phyloP scores from a whole-genome alignment of 1,140 invertebrate genomes.

The Diploscapter pachys region DNA sequence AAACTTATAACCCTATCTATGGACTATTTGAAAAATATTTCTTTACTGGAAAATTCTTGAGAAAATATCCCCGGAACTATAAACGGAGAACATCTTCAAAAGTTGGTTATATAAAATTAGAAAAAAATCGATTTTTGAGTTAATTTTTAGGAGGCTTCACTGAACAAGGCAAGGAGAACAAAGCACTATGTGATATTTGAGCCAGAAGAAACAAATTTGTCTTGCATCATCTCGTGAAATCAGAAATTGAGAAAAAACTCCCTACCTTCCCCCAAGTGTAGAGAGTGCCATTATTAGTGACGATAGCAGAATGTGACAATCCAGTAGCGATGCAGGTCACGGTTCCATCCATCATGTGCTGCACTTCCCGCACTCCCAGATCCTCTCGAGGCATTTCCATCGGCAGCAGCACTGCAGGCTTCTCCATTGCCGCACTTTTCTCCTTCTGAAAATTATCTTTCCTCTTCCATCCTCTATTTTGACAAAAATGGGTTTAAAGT shows the following conservation, averaged over 20 bases:
- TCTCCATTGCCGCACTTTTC: not conserved
- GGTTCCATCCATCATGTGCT: conserved; percentile 22
- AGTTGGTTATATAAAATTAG: not conserved
- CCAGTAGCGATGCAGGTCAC: conserved; percentile 18
- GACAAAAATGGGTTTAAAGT: not conserved
- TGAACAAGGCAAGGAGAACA: too few relatives aligned
- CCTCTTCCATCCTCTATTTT: not conserved
- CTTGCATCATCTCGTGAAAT: too few relatives aligned
- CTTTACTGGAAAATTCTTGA: too few relatives aligned
- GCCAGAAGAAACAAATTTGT: too few relatives aligned
- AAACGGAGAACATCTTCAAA: not conserved
- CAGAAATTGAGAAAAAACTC: not conserved
- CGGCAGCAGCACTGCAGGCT: conserved; percentile 6
- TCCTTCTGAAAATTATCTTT: not conserved
- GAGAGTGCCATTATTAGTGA: conserved; percentile 26
- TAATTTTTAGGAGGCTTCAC: too few relatives aligned
- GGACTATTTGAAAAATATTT: too few relatives aligned
- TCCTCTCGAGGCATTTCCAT: conserved; percentile 28
- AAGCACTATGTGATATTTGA: too few relatives aligned
- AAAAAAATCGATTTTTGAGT: not conserved
- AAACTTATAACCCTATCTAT: too few relatives aligned
- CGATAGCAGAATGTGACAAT: conserved; percentile 26
- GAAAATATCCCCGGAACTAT: too few relatives aligned
- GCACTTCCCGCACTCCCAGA: conserved; percentile 18
- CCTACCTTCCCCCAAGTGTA: conserved; percentile 37